These are phyloP conservation scores for Schizaphis graminum DNA, from an alignment of 2,888 invertebrate genomes.

Conservation along the genomic window DNA sequence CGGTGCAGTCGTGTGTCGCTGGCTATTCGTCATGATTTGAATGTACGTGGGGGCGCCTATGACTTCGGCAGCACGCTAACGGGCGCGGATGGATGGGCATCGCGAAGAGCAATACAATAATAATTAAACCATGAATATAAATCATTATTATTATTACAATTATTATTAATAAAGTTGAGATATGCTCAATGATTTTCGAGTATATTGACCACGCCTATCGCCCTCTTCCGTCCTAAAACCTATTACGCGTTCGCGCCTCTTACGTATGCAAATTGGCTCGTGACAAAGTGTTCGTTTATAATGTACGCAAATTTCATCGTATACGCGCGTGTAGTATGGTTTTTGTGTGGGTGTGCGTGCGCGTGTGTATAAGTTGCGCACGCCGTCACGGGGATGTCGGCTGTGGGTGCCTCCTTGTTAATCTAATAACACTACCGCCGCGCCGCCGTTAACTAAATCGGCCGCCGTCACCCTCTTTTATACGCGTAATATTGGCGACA, in stretches of 20 bases:
- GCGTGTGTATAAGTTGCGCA: neutral
- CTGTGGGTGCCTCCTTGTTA: constrained; percentile 48
- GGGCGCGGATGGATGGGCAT: neutral
- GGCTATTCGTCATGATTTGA: neutral
- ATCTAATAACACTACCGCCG: constrained; percentile 59
- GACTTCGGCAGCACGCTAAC: neutral
- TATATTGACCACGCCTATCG: constrained; percentile 33
- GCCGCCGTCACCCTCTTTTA: constrained; percentile 51
- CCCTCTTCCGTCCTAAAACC: neutral
- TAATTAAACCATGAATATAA: neutral
- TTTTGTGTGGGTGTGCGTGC: neutral
- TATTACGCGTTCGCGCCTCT: constrained; percentile 41
- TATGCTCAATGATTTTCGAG: neutral
- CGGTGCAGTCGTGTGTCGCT: neutral
- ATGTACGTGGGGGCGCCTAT: neutral
- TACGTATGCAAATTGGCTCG: constrained; percentile 54
- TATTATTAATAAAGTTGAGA: neutral
- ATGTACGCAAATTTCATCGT: constrained; percentile 64
- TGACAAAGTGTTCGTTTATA: constrained; percentile 65
- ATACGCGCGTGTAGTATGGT: neutral
- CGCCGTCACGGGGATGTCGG: constrained; percentile 34
- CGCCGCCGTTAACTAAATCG: constrained; percentile 52
- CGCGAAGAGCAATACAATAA: neutral
- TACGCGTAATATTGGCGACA: constrained; percentile 14
- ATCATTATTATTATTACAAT: constrained; percentile 16